These are phyloP conservation scores for Metacarcinus magister DNA, from an alignment of 2,888 invertebrate genomes.

Conservation along the genomic window DNA sequence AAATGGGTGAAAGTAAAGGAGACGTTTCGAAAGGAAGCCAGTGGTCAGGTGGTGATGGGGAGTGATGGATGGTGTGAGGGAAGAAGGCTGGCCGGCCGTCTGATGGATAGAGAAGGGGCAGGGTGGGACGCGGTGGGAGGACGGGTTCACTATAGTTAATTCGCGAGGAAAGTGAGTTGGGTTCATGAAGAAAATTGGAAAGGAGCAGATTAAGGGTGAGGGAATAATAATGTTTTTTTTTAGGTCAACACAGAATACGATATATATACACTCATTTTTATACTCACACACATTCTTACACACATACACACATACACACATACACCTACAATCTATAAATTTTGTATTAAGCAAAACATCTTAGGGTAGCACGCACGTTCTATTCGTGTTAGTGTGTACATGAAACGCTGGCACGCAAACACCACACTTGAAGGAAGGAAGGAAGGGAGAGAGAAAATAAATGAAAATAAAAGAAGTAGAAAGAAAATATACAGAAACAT, in stretches of 20 bases:
- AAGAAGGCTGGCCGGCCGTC: not conserved
- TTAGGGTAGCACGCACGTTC: not conserved
- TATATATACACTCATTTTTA: too few species aligned
- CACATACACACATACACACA: not conserved
- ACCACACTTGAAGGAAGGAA: not conserved
- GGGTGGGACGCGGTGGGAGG: not conserved
- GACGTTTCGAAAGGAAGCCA: not conserved
- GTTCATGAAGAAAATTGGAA: not conserved
- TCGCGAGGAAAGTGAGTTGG: not conserved
- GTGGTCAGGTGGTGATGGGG: conserved; percentile 7
- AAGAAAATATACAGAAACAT: not conserved
- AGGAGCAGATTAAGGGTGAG: not conserved
- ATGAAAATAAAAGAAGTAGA: not conserved
- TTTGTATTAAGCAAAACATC: not conserved
- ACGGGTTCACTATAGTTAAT: not conserved
- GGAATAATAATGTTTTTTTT: not conserved
- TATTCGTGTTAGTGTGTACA: not conserved
- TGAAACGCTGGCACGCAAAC: not conserved
- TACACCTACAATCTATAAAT: not conserved
- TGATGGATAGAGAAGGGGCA: not conserved
- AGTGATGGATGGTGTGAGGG: conserved; percentile 29
- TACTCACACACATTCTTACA: not conserved
- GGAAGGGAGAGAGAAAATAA: not conserved
- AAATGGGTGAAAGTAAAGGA: not conserved
- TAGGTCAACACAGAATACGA: not conserved